phyloP scores from a whole-genome alignment of 2,797 vertebrate genomes.

The Epinephelus coioides region DNA sequence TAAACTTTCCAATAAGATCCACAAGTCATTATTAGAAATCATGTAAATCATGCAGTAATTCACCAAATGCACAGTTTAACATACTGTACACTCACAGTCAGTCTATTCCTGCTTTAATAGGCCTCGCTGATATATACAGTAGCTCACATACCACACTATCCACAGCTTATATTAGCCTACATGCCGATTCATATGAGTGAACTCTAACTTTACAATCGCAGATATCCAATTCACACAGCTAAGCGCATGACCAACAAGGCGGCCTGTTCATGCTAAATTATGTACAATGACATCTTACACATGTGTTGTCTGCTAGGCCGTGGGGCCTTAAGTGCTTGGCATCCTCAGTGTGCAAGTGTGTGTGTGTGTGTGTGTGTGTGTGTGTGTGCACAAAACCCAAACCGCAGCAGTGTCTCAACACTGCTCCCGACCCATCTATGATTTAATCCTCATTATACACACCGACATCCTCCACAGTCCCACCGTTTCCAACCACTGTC shows the following conservation, averaged over 20 bases:
- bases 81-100: background rate
- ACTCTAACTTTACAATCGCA: conserved; percentile 35
- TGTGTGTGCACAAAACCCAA: conserved; percentile 43
- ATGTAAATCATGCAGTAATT: conserved; percentile 7
- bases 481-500: conserved; percentile 52
- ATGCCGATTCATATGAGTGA: conserved; percentile 32
- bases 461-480: conserved; percentile 56
- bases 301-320: conserved; percentile 43
- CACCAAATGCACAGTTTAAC: conserved; percentile 1
- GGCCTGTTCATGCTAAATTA: conserved; percentile 61
- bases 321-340: conserved; percentile 44
- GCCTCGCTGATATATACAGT: background rate
- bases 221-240: conserved; percentile 40
- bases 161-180: conserved; percentile 36
- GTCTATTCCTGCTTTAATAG: background rate
- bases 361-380: conserved; percentile 13
- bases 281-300: conserved; percentile 61
- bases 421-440: conserved; percentile 51
- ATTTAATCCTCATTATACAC: conserved; percentile 79
- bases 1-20: too few species aligned
- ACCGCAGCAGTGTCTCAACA: conserved; percentile 37
- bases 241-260: conserved; percentile 36
- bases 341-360: conserved; percentile 22
- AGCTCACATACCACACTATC: conserved; percentile 6
- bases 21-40: background rate